Evolutionary conservation across 2,113 vertebrate species (phyloP).

Genomic region (Stigmatopora nigra): DNA sequence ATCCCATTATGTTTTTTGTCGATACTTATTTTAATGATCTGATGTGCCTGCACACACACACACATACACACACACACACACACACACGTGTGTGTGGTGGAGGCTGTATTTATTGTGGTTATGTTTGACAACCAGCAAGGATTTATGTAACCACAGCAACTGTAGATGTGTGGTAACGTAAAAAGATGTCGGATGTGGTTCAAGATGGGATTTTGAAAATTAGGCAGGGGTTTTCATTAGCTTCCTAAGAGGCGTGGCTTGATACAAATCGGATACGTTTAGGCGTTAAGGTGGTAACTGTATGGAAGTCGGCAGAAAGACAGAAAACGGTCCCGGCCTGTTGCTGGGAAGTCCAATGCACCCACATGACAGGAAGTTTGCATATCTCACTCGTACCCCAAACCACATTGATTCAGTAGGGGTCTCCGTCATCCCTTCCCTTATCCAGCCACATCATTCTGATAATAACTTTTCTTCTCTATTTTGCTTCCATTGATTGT

Average conservation of each 20-base stretch:
- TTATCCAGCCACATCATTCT: no score
- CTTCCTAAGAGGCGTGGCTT: background rate
- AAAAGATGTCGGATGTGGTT: constrained; percentile 50
- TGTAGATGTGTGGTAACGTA: constrained; percentile 34
- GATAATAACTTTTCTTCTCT: no score
- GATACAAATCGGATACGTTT: constrained; percentile 1
- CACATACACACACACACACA: background rate
- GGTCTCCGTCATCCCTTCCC: background rate
- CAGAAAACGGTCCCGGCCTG: constrained; percentile 40
- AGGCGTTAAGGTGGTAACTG: constrained; percentile 35
- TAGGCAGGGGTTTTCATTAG: background rate
- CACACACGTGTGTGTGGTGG: background rate
- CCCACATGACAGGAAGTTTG: constrained; percentile 68
- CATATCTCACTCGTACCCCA: constrained; percentile 18
- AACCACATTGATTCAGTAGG: constrained; percentile 22
- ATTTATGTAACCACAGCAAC: constrained; percentile 41
- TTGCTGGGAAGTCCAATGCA: constrained; percentile 44
- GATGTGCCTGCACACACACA: background rate
- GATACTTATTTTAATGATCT: constrained; percentile 6
- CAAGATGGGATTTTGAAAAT: constrained; percentile 25
- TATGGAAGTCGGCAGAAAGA: constrained; percentile 28
- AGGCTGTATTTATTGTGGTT: background rate
- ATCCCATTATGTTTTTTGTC: constrained; percentile 12
- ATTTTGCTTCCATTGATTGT: no score
- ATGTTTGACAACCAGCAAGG: constrained; percentile 5